Evolutionary conservation across 1,140 invertebrate species (phyloP).

Genomic region (Penaeus vannamei): DNA sequence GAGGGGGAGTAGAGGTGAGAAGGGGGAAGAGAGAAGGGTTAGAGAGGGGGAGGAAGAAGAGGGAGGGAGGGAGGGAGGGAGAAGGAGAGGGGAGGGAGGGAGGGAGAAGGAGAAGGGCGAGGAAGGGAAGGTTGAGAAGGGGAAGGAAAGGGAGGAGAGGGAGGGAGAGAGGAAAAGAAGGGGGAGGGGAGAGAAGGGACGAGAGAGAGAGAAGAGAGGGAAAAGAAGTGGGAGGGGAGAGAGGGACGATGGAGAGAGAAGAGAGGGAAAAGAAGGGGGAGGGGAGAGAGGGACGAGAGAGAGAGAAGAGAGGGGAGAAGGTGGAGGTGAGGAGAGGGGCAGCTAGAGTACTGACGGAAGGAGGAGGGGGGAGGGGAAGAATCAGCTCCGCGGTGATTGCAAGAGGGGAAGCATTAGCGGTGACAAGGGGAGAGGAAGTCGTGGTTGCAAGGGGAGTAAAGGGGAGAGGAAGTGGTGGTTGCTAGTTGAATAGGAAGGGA

Average conservation of each 20-base stretch:
- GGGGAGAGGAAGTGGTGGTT: constrained; percentile 1
- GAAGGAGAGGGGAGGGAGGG: not conserved
- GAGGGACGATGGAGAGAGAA: not conserved
- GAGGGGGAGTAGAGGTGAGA: no score
- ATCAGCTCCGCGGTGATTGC: no score
- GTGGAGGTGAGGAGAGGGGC: not conserved
- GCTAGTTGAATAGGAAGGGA: not conserved
- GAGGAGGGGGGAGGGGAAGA: no score
- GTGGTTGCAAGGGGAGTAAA: not conserved
- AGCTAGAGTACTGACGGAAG: no score
- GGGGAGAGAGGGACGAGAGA: not conserved
- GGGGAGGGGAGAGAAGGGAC: constrained; percentile 9
- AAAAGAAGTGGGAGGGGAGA: not conserved
- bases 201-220: not conserved
- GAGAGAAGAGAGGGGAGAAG: constrained; percentile 2
- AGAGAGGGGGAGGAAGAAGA: no score
- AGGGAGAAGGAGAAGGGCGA: not conserved
- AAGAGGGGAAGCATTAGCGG: no score
- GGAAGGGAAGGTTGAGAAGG: not conserved
- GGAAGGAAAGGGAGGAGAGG: not conserved
- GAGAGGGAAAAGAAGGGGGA: not conserved
- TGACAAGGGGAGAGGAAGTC: not conserved
- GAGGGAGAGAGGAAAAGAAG: not conserved
- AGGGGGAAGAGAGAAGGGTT: no score
- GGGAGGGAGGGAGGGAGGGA: not conserved